These are phyloP conservation scores for Trichopoda pennipes DNA, from an alignment of 2,888 invertebrate genomes.

Conservation along the genomic window DNA sequence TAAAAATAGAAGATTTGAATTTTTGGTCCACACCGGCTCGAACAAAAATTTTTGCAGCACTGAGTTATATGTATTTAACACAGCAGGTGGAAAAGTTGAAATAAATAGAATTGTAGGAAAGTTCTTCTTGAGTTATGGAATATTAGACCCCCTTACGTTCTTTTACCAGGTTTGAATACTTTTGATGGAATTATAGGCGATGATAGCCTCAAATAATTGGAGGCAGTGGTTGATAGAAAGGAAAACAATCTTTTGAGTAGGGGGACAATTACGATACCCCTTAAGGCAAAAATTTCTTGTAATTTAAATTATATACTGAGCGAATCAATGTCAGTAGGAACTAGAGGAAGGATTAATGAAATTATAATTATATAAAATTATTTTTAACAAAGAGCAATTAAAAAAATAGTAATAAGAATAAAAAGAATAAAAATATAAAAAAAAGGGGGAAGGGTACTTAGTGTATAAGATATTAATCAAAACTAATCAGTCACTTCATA, in stretches of 20 bases:
- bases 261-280: background rate
- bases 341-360: no score
- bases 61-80: no score
- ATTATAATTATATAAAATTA: no score
- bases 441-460: no score
- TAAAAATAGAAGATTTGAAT: background rate
- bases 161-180: slow-evolving; percentile 38
- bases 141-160: slow-evolving; percentile 26
- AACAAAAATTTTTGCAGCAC: background rate
- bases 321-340: background rate
- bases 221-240: slow-evolving; percentile 62
- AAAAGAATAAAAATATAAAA: no score
- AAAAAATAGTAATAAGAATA: no score
- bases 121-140: no score
- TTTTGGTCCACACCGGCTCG: background rate
- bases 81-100: background rate
- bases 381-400: no score
- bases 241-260: slow-evolving; percentile 36
- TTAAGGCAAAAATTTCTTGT: background rate
- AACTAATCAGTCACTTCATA: no score
- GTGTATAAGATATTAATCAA: no score
- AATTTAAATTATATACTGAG: background rate
- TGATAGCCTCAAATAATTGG: slow-evolving; percentile 60
- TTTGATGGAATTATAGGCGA: slow-evolving; percentile 65
- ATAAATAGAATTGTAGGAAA: background rate